Conservation (phyloP, 2,888 invertebrate genomes). For the Tetragnatha montana region DNA sequence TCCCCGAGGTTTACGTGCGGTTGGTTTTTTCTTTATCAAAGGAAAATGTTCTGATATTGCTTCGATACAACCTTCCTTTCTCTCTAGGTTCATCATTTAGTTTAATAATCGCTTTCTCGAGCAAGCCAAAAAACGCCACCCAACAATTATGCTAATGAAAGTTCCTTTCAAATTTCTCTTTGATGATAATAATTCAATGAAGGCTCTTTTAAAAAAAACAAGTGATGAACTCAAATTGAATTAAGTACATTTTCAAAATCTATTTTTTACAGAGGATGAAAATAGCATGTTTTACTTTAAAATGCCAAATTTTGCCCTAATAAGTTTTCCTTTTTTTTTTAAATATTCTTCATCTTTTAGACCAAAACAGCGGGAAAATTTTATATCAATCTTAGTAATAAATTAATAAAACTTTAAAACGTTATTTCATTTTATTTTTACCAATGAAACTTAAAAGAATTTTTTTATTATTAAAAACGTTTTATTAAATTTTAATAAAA, state of each 20-base stretch:
- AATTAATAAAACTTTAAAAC: too few species aligned
- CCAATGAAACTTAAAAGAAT: too few species aligned
- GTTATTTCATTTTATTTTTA: too few species aligned
- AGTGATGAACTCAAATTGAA: background rate
- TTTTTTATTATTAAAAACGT: too few species aligned
- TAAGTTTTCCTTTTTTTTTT: too few species aligned
- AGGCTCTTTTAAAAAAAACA: background rate
- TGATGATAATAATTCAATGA: background rate
- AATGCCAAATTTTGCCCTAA: too few species aligned
- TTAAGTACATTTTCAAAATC: background rate
- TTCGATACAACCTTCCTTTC: background rate
- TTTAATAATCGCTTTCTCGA: background rate
- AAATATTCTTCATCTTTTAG: too few species aligned
- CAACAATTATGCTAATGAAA: background rate
- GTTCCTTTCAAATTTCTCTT: background rate
- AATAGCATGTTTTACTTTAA: too few species aligned
- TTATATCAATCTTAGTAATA: too few species aligned
- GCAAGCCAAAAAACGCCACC: background rate
- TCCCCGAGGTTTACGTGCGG: background rate
- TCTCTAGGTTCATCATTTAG: background rate
- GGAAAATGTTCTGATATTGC: background rate
- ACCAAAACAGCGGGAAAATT: too few species aligned
- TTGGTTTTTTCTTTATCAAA: background rate
- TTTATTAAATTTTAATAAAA: too few species aligned
- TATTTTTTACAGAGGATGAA: too few species aligned